Base-by-base conservation (phyloP, 2,888 invertebrate genomes). In the Eilema caniola region DNA sequence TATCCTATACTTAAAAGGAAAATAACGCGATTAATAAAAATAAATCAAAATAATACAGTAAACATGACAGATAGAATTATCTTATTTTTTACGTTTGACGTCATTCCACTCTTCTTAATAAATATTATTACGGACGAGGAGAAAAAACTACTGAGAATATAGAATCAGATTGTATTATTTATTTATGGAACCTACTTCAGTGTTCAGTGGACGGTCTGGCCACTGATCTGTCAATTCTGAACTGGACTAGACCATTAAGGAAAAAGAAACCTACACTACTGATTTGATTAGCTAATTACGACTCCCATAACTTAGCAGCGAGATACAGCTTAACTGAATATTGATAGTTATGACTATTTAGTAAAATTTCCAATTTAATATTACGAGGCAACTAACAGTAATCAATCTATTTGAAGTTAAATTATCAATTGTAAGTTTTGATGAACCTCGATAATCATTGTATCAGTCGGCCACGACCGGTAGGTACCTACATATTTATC, bases 1-100 rank as follows among this genome's bases (percentile, higher is more conserved):
- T 53, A n/a, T 69, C 8, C 53, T n/a, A 53, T 70, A 71, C 71
- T 59, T 67, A 59, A 69, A 25, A 70, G 76, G 66, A 67, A 72
- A 73, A 75, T 66, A 61, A 74, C 69, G 74, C 79, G 71, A 73
- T 81, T 62, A 68, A 59, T 23, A 70, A 64, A 57, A 65, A 70
- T 33, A 67, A 41, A 56, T 60, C 25, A 63, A 67, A 20, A 14
- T 5, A 33, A 65, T 24, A 57, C 25, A 20, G n/a, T 66, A 66
- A 70, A 66, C 70, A 70, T 23, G 16, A 61, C 56, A 56, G 59
- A 64, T 69, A 69, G 8, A 24, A 47, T 65, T 61, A 33, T 69
- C 60, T 37, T 41, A 62, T 66, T 61, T 65, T 61, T 37, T 23
- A 62, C n/a, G 59, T 61, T 56, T 47, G 47, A 70, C 69, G 65